A percentile compares a stretch with the other conserved stretches of the same genome.
These are phyloP conservation scores for Drosophila monieri DNA, from an alignment of 2,888 invertebrate genomes.

Conservation along the genomic window DNA sequence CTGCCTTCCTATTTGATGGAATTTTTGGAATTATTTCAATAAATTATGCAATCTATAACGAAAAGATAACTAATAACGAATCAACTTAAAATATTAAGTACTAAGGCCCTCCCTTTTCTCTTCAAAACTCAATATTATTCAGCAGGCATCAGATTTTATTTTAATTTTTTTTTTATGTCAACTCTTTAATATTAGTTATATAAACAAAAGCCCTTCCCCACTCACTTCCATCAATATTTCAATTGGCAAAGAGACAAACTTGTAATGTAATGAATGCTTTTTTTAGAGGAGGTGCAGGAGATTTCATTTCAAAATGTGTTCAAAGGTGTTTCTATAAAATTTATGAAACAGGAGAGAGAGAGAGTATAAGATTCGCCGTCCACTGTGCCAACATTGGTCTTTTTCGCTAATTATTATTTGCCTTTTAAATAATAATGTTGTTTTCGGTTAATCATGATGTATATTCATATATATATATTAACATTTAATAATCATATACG, in stretches of 20 bases:
- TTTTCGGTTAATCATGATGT: conserved; percentile 44
- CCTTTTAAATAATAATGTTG: conserved; percentile 39
- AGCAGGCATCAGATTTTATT: conserved; percentile 37
- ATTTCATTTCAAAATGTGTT: conserved; percentile 24
- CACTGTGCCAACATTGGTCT: conserved; percentile 27
- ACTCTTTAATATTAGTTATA: conserved; percentile 32
- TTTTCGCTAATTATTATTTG: conserved; percentile 26
- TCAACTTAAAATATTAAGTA: neutral
- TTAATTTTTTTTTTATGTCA: conserved; percentile 12
- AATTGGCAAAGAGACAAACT: conserved; percentile 26
- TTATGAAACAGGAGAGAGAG: conserved; percentile 12
- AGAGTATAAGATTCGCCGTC: conserved; percentile 20
- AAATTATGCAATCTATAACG: neutral
- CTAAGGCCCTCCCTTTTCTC: too few relatives aligned
- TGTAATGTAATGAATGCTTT: conserved; percentile 16
- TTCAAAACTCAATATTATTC: conserved; percentile 1
- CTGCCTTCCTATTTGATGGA: too few relatives aligned
- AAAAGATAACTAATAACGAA: neutral
- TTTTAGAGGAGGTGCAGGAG: conserved; percentile 24
- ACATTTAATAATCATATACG: conserved; percentile 45
- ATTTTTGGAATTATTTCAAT: too few relatives aligned
- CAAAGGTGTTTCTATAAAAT: conserved; percentile 8
- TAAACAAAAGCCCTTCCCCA: conserved; percentile 26
- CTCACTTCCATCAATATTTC: conserved; percentile 5
- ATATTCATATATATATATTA: conserved; percentile 30